These are phyloP conservation scores for Siderastrea radians DNA, from an alignment of 92 coral and sea anemone species.

Conservation along the genomic window DNA sequence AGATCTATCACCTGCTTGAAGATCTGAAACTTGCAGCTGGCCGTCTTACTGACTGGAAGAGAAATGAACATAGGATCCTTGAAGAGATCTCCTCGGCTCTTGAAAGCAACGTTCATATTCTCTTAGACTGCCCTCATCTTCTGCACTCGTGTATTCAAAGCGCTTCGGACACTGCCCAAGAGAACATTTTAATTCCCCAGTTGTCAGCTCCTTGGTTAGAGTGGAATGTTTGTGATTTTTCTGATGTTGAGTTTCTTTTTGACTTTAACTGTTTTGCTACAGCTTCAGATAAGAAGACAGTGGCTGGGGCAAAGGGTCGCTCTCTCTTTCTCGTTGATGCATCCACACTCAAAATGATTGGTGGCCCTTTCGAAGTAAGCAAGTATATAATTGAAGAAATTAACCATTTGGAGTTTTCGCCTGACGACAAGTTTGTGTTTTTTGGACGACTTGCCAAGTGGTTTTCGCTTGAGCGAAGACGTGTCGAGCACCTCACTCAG, in stretches of 20 bases:
- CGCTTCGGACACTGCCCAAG: background rate
- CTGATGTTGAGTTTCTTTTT: background rate
- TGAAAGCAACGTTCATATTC: slow-evolving; percentile 3
- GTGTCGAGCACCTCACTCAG: slow-evolving; percentile 29
- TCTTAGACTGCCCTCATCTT: slow-evolving; percentile 28
- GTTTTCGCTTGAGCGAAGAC: slow-evolving; percentile 22
- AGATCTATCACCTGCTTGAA: slow-evolving; percentile 10
- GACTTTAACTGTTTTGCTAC: background rate
- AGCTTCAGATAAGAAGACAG: background rate
- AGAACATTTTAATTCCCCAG: background rate
- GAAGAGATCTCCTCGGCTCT: slow-evolving; percentile 1
- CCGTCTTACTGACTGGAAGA: background rate
- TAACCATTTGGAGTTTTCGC: slow-evolving; percentile 30
- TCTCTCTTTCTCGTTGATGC: slow-evolving; percentile 2
- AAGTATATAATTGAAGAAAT: background rate
- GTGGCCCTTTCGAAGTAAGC: background rate
- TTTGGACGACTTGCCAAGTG: slow-evolving; percentile 55
- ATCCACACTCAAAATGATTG: background rate
- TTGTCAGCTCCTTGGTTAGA: background rate
- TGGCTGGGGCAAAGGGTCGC: slow-evolving; percentile 2
- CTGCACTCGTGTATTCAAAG: background rate
- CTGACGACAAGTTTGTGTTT: slow-evolving; percentile 40
- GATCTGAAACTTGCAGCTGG: background rate
- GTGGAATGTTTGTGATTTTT: background rate
- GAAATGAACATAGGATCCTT: background rate